phyloP scores from a whole-genome alignment of 1,140 invertebrate species.

The Tetragonula clypearis region DNA sequence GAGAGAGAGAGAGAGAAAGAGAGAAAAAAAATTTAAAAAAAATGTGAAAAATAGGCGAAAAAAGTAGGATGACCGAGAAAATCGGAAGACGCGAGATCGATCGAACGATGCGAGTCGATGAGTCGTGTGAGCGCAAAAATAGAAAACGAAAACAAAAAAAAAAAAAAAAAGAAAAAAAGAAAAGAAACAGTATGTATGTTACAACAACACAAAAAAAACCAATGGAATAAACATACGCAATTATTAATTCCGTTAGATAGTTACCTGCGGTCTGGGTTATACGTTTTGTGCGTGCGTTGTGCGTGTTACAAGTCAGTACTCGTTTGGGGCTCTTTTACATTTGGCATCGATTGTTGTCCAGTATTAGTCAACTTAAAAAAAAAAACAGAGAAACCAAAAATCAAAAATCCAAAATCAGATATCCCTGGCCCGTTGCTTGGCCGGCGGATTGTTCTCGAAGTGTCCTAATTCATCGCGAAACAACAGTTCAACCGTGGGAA shows the following conservation, averaged over 20 bases:
- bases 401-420: conserved; percentile 74
- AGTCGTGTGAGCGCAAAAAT: conserved; percentile 49
- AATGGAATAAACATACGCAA: conserved; percentile 64
- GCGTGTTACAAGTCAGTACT: conserved; percentile 82
- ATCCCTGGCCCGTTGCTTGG: background rate
- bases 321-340: conserved; percentile 80
- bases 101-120: conserved; percentile 58
- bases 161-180: background rate
- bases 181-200: conserved; percentile 15
- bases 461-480: background rate
- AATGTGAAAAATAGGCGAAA: conserved; percentile 18
- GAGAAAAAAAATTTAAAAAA: background rate
- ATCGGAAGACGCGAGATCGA: conserved; percentile 44
- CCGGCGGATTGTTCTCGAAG: background rate
- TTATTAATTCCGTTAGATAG: conserved; percentile 73
- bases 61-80: conserved; percentile 29
- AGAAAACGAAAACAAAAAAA: conserved; percentile 20
- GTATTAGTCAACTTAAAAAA: conserved; percentile 82
- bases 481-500: background rate
- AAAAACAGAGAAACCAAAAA: conserved; percentile 80
- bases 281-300: conserved; percentile 79
- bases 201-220: conserved; percentile 26
- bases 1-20: background rate
- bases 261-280: conserved; percentile 78
- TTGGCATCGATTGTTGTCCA: conserved; percentile 80